phyloP scores from a whole-genome alignment of 2,888 invertebrate species.

The Dynastes hyllus region DNA sequence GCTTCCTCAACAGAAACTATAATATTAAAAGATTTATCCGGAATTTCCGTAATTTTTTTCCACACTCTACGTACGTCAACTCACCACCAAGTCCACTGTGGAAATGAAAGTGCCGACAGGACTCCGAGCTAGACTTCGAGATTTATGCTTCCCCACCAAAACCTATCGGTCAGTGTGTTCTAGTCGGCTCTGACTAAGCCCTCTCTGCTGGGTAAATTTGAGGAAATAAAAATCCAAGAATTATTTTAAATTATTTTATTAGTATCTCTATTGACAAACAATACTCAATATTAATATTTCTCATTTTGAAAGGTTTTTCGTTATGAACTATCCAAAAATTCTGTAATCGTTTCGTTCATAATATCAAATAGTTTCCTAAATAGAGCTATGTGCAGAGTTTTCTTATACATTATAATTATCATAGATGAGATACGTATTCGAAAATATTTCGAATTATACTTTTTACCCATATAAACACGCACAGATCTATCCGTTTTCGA shows the following conservation, averaged over 20 bases:
- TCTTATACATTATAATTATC: not conserved
- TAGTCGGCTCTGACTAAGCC: no score
- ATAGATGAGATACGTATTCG: constrained; percentile 21
- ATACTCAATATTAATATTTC: constrained; percentile 49
- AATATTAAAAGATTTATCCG: no score
- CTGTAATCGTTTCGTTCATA: constrained; percentile 35
- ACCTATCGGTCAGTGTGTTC: no score
- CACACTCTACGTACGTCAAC: no score
- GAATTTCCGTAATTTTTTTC: no score
- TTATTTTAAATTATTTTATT: constrained; percentile 49
- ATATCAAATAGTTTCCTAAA: constrained; percentile 46
- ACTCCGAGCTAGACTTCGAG: no score
- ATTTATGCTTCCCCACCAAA: no score
- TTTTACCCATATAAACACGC: constrained; percentile 46
- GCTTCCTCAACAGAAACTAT: no score
- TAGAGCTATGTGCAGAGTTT: constrained; percentile 50
- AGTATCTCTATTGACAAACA: constrained; percentile 52
- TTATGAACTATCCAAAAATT: constrained; percentile 41
- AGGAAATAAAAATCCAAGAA: constrained; percentile 26
- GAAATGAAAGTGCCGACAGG: no score
- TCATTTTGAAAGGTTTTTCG: constrained; percentile 17
- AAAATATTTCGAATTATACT: constrained; percentile 42
- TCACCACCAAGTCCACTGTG: no score
- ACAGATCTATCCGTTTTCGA: constrained; percentile 45
- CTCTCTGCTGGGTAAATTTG: not conserved